These are phyloP conservation scores for Idris sp. DNA, from an alignment of 1,140 invertebrate species.

Conservation along the genomic window DNA sequence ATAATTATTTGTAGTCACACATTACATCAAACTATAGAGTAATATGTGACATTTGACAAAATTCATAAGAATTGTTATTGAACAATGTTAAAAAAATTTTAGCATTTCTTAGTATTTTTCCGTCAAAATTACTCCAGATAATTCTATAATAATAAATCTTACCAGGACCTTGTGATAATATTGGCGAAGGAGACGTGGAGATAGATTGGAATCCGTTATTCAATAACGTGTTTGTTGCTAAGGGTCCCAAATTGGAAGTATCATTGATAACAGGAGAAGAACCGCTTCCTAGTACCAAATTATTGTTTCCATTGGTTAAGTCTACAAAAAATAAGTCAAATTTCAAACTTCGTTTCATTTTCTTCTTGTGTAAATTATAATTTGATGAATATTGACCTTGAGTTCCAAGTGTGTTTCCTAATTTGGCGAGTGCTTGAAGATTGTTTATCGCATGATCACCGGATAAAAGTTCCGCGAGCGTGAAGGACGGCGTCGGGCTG, in stretches of 20 bases:
- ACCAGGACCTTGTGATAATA: slow-evolving; percentile 78
- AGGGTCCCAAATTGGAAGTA: slow-evolving; percentile 74
- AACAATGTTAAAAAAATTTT: no score
- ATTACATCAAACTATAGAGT: no score
- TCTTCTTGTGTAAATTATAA: no score
- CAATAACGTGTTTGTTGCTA: slow-evolving; percentile 77
- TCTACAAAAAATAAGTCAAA: slow-evolving; percentile 57
- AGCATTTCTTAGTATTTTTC: no score
- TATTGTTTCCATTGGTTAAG: slow-evolving; percentile 70
- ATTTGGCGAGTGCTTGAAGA: slow-evolving; percentile 91
- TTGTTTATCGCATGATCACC: slow-evolving; percentile 91
- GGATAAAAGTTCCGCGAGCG: slow-evolving; percentile 85
- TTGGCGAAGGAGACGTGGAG: slow-evolving; percentile 82
- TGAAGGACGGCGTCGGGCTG: slow-evolving; percentile 84
- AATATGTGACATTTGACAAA: no score
- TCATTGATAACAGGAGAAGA: slow-evolving; percentile 78
- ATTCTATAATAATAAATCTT: no score
- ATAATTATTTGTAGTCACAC: no score
- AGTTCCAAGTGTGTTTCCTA: slow-evolving; percentile 83
- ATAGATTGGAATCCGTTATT: slow-evolving; percentile 79
- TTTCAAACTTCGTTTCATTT: no score
- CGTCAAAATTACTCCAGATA: no score
- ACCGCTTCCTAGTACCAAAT: slow-evolving; percentile 76
- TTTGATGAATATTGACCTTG: slow-evolving; percentile 77
- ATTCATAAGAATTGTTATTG: no score